A percentile compares a stretch with the other conserved stretches of the same genome.
phyloP scores from a whole-genome alignment of 2,113 vertebrate genomes.

The Cervus canadensis region DNA sequence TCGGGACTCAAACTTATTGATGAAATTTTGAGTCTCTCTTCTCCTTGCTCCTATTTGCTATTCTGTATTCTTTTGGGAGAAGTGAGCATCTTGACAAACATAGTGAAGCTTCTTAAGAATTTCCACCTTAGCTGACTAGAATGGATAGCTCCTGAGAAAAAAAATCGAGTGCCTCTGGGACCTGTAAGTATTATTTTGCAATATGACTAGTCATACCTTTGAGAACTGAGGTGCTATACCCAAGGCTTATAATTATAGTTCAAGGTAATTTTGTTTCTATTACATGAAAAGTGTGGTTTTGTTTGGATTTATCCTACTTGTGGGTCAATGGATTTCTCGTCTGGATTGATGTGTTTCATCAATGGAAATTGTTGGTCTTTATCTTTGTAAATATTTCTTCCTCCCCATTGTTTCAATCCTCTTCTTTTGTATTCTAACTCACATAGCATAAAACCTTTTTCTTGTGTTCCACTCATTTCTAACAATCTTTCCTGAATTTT shows the following conservation, averaged over 20 bases:
- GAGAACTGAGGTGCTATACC: not conserved
- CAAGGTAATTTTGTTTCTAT: not conserved
- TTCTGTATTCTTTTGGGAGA: not conserved
- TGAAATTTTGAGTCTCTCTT: not conserved
- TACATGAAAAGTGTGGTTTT: not conserved
- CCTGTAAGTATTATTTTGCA: not conserved
- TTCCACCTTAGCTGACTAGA: not conserved
- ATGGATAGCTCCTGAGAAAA: not conserved
- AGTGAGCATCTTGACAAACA: not conserved
- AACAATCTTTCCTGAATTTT: not conserved
- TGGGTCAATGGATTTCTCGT: not conserved
- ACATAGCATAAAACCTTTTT: not conserved
- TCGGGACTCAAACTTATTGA: not conserved
- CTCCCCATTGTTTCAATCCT: not conserved
- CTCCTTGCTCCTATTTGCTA: rapidly evolving
- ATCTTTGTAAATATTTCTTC: not conserved
- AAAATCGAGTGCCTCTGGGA: not conserved
- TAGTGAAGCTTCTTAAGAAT: not conserved
- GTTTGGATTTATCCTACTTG: not conserved
- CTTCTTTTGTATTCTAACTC: not conserved
- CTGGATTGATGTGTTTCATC: not conserved
- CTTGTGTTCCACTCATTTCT: not conserved
- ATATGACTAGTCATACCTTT: not conserved
- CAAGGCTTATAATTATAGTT: not conserved
- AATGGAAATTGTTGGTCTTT: not conserved